Base-by-base conservation (phyloP, 1,140 invertebrate genomes). In the Oncopodura yosiiana region DNA sequence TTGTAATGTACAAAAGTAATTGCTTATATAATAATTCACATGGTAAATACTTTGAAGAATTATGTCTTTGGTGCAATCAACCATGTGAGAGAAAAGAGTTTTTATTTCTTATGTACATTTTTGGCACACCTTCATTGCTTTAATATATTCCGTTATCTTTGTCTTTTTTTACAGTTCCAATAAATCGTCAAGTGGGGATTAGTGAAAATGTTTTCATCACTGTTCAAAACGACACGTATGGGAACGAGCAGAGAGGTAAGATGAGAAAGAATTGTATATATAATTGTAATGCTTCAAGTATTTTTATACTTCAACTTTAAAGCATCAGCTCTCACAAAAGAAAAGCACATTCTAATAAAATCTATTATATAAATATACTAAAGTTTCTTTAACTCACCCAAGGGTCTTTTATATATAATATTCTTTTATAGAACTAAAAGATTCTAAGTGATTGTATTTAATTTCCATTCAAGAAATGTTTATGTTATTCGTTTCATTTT, bases 181-280 rank as follows among this genome's bases (percentile, higher is more conserved):
- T 65, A 11, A 63, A 61, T 29, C 30, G 63, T 24, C 63, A 65
- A 58, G 63, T 60, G 14, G 61, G 63, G 19, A 58, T 65, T 21
- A 65, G 56, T 42, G 63, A 65, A 23, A 65, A 65, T 58, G 61
- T 65, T 4, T 65, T 50, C 49, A 65, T 65, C 41, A 65, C 63
- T 12, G 56, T 60, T 11, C 61, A 62, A 42, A 63, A 65, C 30
- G 63, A 63, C 34, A 65, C 63, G 1, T 63, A 61, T 29, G 63
- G 61, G 16, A 58, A 55, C 26, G 61, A 65, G 38, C 58, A 61
- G 30, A 32, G 60, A 54, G 61, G 63, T 65, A 58, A 45, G 50
- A 16, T 11, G 6, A 56, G 30, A 24, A 9, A 12, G 9, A 41
- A 32, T 53, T 5, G 16, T 34, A 8, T 18, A 18, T 21, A 52